Base-by-base conservation (phyloP, 2,888 invertebrate species). In the Molorchus minor region DNA sequence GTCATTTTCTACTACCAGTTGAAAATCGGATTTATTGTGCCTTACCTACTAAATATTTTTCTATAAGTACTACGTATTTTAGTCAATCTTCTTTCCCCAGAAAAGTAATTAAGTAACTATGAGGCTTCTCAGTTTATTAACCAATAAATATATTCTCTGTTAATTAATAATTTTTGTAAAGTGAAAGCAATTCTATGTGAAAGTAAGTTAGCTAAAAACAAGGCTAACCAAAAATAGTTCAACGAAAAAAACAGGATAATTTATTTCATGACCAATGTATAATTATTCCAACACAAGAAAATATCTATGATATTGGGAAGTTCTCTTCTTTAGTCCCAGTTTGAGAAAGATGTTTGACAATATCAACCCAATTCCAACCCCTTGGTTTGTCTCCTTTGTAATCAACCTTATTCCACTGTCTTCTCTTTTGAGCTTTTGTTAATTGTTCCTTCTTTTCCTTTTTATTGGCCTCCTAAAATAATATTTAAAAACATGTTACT, bases 321-420 rank as follows among this genome's bases (percentile, higher is more conserved):
- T 68, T 65, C 52, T 82, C 82, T 53, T 81, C 81, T 73, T 86
- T 84, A 41, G 82, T 81, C 61, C 86, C 87, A 49, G 89, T 89
- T 78, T 96, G 96, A 7, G 94, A 93, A 58, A 98, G 85, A 82
- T 98, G 98, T 80, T 94, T 95, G n/a, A 98, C 90, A 62, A 98
- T 88, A 77, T 97, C 97, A 7, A 97, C 89, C 97, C 98, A 98
- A 82, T 98, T 89, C 87, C 90, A 94, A 0, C 98, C 98, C 20
- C 97, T 83, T 0, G 93, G 91, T 65, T 86, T 87, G 75, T 96
- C 96, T 0, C 95, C 96, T 15, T 85, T 83, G 0, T 83, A 83
- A 79, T 94, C 94, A 0, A 93, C 86, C 55, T 88, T 86, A 77
- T 94, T 94, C 91, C 93, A 94, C 75, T 92, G 90, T 58, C 91